phyloP scores from a whole-genome alignment of 2,797 vertebrate genomes.

The Darevskia nairensis region DNA sequence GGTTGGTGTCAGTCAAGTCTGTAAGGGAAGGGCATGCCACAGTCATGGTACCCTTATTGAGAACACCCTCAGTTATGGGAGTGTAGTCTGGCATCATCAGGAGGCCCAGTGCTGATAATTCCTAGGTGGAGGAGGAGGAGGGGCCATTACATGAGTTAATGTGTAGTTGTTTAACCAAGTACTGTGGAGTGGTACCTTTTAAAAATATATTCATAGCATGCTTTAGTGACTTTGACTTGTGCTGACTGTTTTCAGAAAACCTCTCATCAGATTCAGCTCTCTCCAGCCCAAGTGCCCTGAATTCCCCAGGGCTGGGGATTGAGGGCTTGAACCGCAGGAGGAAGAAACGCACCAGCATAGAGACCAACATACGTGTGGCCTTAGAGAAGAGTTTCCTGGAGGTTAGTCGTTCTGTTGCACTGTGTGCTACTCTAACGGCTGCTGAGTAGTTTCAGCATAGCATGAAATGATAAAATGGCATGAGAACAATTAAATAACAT shows the following conservation, averaged over 20 bases:
- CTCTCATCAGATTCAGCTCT: slow-evolving; percentile 94
- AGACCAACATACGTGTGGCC: slow-evolving; percentile 99
- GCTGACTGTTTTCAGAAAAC: slow-evolving; percentile 85
- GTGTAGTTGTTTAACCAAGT: neutral
- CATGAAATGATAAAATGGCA: neutral
- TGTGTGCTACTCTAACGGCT: neutral
- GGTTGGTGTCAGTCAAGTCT: no score
- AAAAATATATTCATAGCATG: no score
- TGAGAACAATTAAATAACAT: neutral
- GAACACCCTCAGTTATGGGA: no score
- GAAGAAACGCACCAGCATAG: slow-evolving; percentile 99
- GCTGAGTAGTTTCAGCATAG: neutral
- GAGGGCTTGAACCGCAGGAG: slow-evolving; percentile 98
- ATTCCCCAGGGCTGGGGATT: slow-evolving; percentile 91
- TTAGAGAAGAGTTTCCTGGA: slow-evolving; percentile 99
- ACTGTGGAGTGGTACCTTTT: neutral
- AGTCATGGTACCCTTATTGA: no score
- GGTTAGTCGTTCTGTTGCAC: slow-evolving; percentile 79
- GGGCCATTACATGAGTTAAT: no score
- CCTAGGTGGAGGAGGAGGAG: no score
- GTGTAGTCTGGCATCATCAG: no score
- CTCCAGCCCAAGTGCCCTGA: slow-evolving; percentile 95
- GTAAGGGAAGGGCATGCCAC: no score
- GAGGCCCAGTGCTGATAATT: no score
- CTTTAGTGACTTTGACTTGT: neutral